Base-by-base conservation (phyloP, 2,113 vertebrate genomes). In the Crotophaga sulcirostris region DNA sequence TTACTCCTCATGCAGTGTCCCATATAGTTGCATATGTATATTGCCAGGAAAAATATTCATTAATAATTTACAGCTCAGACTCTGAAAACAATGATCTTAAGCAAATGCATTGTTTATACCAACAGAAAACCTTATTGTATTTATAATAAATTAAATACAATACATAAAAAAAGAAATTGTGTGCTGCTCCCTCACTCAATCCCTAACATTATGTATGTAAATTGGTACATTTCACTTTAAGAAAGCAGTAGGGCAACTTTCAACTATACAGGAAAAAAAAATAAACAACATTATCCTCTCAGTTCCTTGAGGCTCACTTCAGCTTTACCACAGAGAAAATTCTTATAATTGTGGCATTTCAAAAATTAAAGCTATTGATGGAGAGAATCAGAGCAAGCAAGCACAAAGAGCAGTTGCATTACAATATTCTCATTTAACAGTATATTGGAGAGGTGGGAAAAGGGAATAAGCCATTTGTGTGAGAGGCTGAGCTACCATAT, bases 341-440 rank as follows among this genome's bases (percentile, higher is more conserved):
- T 1, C 33, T 34, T 40, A 13, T 60, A 79, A 44, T 28, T 42
- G 20, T 60, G 58, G 18, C 9, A 42, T 66, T 45, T 75, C 59
- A 74, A 86, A 95, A 72, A 86, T 14, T 60, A 81, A 74, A 49
- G 70, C 6, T 90, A 63, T 40, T 79, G 62, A 94, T 76, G 17
- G 45, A 92, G 23, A 72, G 47, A 93, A 92, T 77, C 45, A 86
- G 51, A 95, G 64, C 26, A 95, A 93, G 60, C 14, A 89, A 70
- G 28, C 20, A 59, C 36, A 31, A 16, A 42, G 33, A 78, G 38
- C 36, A 63, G 42, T 67, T 79, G 31, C 62, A 73, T 52, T 70
- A 73, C 83, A 97, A 70, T 34, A 40, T 38, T 79, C 47, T 91
- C 68, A 68, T 95, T 84, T 73, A 64, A 62, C 24, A 78, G 59